Conservation (phyloP, 2,888 invertebrate species). For the Platypus cylindrus region DNA sequence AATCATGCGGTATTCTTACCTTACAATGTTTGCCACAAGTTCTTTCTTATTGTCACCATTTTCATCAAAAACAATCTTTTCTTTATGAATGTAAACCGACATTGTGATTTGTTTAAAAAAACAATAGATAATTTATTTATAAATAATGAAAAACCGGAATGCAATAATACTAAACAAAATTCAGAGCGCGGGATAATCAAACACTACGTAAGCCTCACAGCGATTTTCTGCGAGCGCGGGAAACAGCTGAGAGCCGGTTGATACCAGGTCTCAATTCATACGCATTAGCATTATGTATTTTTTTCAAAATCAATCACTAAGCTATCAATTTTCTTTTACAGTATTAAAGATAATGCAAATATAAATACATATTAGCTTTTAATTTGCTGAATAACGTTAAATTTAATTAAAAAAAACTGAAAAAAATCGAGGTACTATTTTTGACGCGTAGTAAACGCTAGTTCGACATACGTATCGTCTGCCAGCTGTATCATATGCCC, state of each 20-base stretch:
- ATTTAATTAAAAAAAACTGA: too few relatives aligned
- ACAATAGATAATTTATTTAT: too few relatives aligned
- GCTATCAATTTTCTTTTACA: too few relatives aligned
- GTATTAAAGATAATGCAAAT: too few relatives aligned
- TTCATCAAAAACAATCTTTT: slow-evolving; percentile 40
- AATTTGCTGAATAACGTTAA: neutral
- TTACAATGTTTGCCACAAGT: slow-evolving; percentile 36
- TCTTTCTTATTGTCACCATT: slow-evolving; percentile 42
- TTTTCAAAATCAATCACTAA: too few relatives aligned
- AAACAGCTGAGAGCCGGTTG: slow-evolving; percentile 52
- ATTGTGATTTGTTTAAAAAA: too few relatives aligned
- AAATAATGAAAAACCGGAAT: too few relatives aligned
- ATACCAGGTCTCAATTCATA: slow-evolving; percentile 36
- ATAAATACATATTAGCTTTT: neutral
- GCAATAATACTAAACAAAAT: slow-evolving; percentile 19
- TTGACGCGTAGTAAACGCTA: slow-evolving; percentile 34
- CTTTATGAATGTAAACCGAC: slow-evolving; percentile 42
- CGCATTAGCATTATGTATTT: slow-evolving; percentile 27
- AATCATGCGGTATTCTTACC: slow-evolving; percentile 32
- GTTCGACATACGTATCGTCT: slow-evolving; percentile 39
- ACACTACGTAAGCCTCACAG: slow-evolving; percentile 40
- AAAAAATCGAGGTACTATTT: slow-evolving; percentile 31
- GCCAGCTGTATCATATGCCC: slow-evolving; percentile 44
- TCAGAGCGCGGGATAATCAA: slow-evolving; percentile 34
- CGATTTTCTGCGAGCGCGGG: slow-evolving; percentile 55